phyloP scores from a whole-genome alignment of 2,888 invertebrate species.

The Operophtera brumata region DNA sequence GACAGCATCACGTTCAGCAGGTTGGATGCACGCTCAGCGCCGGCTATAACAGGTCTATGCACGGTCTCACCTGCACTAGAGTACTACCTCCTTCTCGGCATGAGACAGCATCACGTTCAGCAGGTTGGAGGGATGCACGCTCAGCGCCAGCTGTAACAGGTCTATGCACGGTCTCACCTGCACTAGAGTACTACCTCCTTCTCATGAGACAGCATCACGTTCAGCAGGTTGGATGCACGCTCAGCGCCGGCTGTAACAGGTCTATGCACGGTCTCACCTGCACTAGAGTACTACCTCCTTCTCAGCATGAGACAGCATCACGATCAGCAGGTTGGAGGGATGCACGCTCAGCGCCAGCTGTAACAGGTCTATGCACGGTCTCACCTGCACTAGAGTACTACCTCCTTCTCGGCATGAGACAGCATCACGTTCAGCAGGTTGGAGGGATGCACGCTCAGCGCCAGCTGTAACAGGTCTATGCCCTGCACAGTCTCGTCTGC shows the following conservation, averaged over 20 bases:
- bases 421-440: constrained; percentile 49
- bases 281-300: constrained; percentile 46
- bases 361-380: constrained; percentile 79
- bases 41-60: too few species aligned
- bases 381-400: constrained; percentile 73
- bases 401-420: constrained; percentile 40
- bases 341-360: constrained; percentile 80
- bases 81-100: constrained; percentile 41
- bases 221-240: too few species aligned
- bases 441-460: constrained; percentile 72
- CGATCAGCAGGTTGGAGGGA: constrained; percentile 52
- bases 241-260: too few species aligned
- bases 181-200: too few species aligned
- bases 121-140: constrained; percentile 54
- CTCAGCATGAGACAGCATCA: constrained; percentile 37
- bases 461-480: constrained; percentile 81
- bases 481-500: constrained; percentile 78
- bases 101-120: constrained; percentile 45
- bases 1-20: too few species aligned
- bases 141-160: too few species aligned
- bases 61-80: too few species aligned
- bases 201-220: too few species aligned
- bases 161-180: too few species aligned
- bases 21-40: too few species aligned
- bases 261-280: too few species aligned